Evolutionary conservation across 2,888 invertebrate genomes (phyloP).

Genomic region (Pseudeuparius sepicola): DNA sequence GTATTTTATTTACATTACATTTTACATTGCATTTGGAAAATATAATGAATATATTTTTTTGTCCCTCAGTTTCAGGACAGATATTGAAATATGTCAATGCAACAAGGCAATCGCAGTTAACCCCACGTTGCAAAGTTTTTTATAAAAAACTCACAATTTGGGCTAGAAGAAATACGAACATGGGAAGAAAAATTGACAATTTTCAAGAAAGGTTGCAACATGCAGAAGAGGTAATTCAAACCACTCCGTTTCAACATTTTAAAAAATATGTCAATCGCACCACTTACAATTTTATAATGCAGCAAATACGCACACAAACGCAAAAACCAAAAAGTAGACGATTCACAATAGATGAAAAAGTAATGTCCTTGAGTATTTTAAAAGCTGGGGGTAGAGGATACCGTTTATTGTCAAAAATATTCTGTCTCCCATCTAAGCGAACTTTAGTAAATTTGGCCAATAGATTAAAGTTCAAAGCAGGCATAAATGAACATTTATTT

Average conservation of each 20-base stretch:
- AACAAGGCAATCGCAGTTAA: not conserved
- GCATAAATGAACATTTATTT: conserved; percentile 9
- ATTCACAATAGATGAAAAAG: not conserved
- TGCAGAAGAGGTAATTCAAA: conserved; percentile 8
- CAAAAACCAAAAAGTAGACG: conserved; percentile 2
- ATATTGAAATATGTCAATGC: conserved; percentile 1
- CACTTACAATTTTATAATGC: conserved; percentile 1
- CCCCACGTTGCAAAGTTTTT: conserved; percentile 5
- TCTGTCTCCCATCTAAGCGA: not conserved
- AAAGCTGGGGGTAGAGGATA: conserved; percentile 3
- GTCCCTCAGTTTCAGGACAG: no score
- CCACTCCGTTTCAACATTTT: conserved; percentile 10
- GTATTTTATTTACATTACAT: no score
- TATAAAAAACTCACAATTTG: conserved; percentile 6
- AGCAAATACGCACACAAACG: not conserved
- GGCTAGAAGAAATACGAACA: conserved; percentile 6
- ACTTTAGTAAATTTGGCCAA: not conserved
- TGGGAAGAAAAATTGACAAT: conserved; percentile 2
- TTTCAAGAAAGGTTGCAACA: no score
- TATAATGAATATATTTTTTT: no score
- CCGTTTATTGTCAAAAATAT: conserved; percentile 1
- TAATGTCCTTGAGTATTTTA: not conserved
- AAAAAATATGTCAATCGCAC: conserved; percentile 6
- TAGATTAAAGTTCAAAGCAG: conserved; percentile 4
- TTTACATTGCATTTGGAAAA: no score